Evolutionary conservation across 2,888 invertebrate genomes (phyloP).

Genomic region (Hermaeophaga mercurialis): DNA sequence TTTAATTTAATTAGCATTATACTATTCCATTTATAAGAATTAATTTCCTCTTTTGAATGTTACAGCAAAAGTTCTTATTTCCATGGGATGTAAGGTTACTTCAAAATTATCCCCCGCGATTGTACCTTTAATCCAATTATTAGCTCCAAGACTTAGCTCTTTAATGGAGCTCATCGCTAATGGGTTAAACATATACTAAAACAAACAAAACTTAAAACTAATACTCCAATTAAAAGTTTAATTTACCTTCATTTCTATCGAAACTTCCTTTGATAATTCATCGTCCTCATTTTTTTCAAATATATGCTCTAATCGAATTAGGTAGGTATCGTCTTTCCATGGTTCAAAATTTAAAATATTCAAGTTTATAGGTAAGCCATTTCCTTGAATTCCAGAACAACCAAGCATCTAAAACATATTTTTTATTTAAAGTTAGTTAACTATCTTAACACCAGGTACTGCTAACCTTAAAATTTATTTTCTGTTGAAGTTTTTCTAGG

Average conservation of each 20-base stretch:
- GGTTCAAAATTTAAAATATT: constrained; percentile 66
- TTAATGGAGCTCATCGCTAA: constrained; percentile 62
- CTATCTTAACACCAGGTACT: too few relatives aligned
- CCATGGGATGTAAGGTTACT: constrained; percentile 68
- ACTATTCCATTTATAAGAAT: not conserved
- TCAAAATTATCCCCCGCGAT: constrained; percentile 36
- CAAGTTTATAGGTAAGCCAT: constrained; percentile 61
- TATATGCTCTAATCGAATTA: constrained; percentile 66
- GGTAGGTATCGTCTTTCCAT: constrained; percentile 59
- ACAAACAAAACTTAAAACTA: constrained; percentile 16
- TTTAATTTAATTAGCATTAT: too few relatives aligned
- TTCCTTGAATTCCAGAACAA: constrained; percentile 39
- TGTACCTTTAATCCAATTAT: constrained; percentile 62
- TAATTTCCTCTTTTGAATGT: too few relatives aligned
- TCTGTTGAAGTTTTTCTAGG: constrained; percentile 3
- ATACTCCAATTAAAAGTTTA: not conserved
- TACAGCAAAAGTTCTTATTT: constrained; percentile 71
- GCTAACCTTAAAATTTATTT: constrained; percentile 24
- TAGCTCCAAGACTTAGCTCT: constrained; percentile 75
- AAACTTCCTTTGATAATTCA: constrained; percentile 53
- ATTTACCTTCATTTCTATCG: constrained; percentile 54
- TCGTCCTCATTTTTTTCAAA: constrained; percentile 59
- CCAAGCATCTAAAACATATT: constrained; percentile 11
- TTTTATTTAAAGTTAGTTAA: too few relatives aligned
- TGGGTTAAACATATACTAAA: constrained; percentile 62